These are phyloP conservation scores for Eleginops maclovinus DNA, from an alignment of 2,113 vertebrate species.

Conservation along the genomic window DNA sequence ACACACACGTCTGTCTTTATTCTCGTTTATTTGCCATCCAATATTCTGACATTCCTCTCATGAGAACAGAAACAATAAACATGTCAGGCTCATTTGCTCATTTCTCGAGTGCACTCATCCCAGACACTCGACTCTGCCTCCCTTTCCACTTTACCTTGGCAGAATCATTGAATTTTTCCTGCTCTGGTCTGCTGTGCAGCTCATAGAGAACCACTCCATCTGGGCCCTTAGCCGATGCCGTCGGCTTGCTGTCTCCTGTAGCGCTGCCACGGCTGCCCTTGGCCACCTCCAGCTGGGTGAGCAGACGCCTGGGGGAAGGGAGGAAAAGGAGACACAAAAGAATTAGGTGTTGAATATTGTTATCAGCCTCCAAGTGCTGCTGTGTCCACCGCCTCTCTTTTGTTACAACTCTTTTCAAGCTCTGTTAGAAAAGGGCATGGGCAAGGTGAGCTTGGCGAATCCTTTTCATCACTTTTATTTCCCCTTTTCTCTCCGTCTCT, in stretches of 20 bases:
- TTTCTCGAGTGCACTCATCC: slow-evolving; percentile 21
- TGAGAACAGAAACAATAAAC: slow-evolving; percentile 39
- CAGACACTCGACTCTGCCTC: slow-evolving; percentile 24
- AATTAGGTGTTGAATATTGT: slow-evolving; percentile 35
- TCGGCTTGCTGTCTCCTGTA: slow-evolving; percentile 74
- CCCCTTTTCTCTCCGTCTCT: background rate
- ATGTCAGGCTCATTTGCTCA: background rate
- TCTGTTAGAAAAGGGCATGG: slow-evolving; percentile 8
- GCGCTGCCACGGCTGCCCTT: slow-evolving; percentile 81
- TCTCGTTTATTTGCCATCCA: slow-evolving; percentile 17
- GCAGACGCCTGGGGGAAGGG: slow-evolving; percentile 85
- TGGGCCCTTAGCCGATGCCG: slow-evolving; percentile 61
- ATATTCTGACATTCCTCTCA: slow-evolving; percentile 45
- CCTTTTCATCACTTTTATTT: background rate
- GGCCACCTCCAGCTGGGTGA: slow-evolving; percentile 91
- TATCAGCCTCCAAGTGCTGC: slow-evolving; percentile 18
- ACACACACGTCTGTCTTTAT: slow-evolving; percentile 1
- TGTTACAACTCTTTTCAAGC: background rate
- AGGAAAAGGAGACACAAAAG: slow-evolving; percentile 37
- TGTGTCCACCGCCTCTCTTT: background rate
- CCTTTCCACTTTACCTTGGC: slow-evolving; percentile 86
- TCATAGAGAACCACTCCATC: slow-evolving; percentile 90
- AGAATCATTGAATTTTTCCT: slow-evolving; percentile 91
- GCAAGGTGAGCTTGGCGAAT: slow-evolving; percentile 13
- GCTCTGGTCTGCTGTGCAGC: slow-evolving; percentile 92